Conservation (phyloP, 2,888 invertebrate genomes). For the Thymelicus acteon region DNA sequence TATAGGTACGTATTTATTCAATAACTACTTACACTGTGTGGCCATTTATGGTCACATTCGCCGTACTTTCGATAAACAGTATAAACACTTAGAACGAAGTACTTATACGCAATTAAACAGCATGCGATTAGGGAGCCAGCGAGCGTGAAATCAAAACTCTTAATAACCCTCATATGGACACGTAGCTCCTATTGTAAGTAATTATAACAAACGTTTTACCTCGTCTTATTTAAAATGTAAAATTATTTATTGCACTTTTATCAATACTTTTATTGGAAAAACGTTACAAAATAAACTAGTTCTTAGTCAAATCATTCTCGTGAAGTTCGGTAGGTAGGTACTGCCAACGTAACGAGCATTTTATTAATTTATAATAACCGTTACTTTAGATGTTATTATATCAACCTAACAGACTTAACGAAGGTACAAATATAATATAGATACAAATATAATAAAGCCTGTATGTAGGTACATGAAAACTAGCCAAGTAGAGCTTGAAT, state of each 20-base stretch:
- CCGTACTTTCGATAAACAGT: constrained; percentile 56
- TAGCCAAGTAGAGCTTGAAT: no score
- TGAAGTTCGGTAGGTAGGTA: neutral
- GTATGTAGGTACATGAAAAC: no score
- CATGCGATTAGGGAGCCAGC: constrained; percentile 63
- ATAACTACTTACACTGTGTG: constrained; percentile 26
- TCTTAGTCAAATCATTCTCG: neutral
- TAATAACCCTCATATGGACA: constrained; percentile 48
- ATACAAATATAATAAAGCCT: no score
- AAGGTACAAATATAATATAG: no score
- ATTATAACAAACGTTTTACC: constrained; percentile 17
- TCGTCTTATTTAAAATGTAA: constrained; percentile 2
- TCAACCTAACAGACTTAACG: no score
- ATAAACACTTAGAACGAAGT: constrained; percentile 59
- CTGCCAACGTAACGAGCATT: no score
- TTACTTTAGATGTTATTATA: no score
- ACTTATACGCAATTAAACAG: constrained; percentile 61
- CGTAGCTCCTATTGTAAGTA: constrained; percentile 6
- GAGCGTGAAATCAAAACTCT: constrained; percentile 69
- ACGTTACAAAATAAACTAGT: neutral
- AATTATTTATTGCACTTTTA: neutral
- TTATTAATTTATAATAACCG: no score
- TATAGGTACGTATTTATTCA: constrained; percentile 47
- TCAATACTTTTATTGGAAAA: constrained; percentile 5
- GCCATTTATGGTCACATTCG: constrained; percentile 32